Evolutionary conservation across 2,888 invertebrate genomes (phyloP), one percentile per base, ranked within the genome.

Genomic region (Aelia acuminata): DNA sequence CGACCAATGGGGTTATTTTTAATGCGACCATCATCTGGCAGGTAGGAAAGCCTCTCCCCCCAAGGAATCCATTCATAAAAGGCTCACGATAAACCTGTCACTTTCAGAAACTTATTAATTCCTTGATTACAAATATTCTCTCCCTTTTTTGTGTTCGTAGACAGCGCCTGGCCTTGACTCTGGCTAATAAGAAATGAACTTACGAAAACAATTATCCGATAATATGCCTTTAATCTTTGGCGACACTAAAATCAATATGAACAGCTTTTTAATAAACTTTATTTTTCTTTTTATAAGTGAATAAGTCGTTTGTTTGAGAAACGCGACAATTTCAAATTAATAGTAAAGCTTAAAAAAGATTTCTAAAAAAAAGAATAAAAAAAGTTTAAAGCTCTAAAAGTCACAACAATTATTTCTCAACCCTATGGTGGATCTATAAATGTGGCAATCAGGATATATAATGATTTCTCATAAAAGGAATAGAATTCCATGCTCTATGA

Each of bases 1-100:
- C 80, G 80, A 80, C 80, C 80, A 43, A 80, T 80, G n/a, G 80
- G n/a, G 43, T 43, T 80, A 80, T 80, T 80, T 80, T 80, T 80
- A 39, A 13, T 26, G 57, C 43, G 43, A n/a, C 43, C 22, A 47
- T 80, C 43, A 43, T n/a, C 43, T 3, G 43, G n/a, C 80, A 80
- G 80, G 80, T 43, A 43, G 80, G 35, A 18, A 7, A 35, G 22
- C n/a, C 80, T n/a, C 43, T n/a, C 10, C 43, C n/a, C 15, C n/a
- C 13, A 35, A 80, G 80, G 43, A 80, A 43, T 80, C 80, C 80
- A 80, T 80, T 80, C 80, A 80, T 80, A n/a, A 10, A 43, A 0
- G 43, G 11, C 13, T n/a, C n/a, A 0, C 31, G 80, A 80, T 80
- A 80, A 80, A 39, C 43, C 80, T 80, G 80, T 47, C 80, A 43